Percentiles rank a stretch among this genome's conserved stretches.
Evolutionary conservation across 2,888 invertebrate genomes (phyloP).

Genomic region (Cephus pygmeus): DNA sequence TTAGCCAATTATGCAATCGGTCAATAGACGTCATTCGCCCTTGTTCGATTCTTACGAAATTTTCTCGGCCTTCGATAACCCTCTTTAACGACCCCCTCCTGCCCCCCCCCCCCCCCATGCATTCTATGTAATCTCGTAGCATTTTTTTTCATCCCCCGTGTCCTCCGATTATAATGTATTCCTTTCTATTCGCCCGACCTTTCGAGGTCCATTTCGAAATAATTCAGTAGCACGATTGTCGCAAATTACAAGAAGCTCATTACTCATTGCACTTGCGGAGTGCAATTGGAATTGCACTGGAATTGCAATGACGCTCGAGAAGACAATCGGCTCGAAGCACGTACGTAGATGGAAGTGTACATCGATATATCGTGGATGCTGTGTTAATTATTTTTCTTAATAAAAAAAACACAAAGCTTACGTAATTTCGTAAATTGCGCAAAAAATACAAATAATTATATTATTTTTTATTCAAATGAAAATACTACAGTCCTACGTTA

Average conservation of each 20-base stretch:
- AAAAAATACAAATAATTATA: not conserved
- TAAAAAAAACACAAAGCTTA: no score
- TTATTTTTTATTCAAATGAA: not conserved
- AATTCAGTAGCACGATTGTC: not conserved
- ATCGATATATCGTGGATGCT: no score
- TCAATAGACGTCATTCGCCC: not conserved
- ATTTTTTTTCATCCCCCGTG: not conserved
- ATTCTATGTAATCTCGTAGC: not conserved
- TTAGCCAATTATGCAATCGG: not conserved
- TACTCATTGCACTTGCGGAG: not conserved
- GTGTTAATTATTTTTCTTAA: no score
- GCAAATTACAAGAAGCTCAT: not conserved
- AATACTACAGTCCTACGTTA: not conserved
- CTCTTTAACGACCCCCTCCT: not conserved
- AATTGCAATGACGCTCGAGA: not conserved
- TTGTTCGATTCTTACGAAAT: not conserved
- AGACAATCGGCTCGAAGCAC: not conserved
- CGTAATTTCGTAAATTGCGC: not conserved
- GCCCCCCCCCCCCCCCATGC: not conserved
- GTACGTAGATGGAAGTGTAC: no score
- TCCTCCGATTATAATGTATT: not conserved
- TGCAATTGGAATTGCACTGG: not conserved
- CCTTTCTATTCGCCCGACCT: not conserved
- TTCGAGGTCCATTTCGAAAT: not conserved
- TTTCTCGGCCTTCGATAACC: not conserved